Percentiles rank a stretch among this genome's conserved stretches.
phyloP scores from a whole-genome alignment of 2,113 vertebrate species.

The Camelus dromedarius region DNA sequence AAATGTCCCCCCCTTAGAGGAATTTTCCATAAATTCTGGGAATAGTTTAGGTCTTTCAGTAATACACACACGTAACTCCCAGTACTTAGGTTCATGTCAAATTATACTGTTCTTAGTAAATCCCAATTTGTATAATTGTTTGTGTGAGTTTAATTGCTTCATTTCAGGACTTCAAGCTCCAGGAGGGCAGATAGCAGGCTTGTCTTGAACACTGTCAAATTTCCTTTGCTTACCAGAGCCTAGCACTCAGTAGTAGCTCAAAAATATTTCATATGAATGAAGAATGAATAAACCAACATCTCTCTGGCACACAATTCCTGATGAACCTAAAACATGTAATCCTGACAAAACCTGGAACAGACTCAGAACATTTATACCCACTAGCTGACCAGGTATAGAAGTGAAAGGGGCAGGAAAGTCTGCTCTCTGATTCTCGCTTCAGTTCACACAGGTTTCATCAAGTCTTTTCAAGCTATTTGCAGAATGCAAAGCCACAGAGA shows the following conservation, averaged over 20 bases:
- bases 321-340: not conserved
- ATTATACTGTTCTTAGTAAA: not conserved
- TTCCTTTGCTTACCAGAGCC: not conserved
- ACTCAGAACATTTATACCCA: not conserved
- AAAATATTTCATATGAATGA: not conserved
- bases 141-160: not conserved
- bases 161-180: not conserved
- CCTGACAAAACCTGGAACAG: not conserved
- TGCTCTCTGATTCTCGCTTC: not conserved
- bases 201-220: not conserved
- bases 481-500: not conserved
- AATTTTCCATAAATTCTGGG: not conserved
- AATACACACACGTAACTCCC: not conserved
- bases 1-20: not conserved
- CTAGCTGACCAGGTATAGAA: not conserved
- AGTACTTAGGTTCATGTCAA: not conserved
- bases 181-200: not conserved
- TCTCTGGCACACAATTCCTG: not conserved
- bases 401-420: not conserved
- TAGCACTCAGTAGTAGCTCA: not conserved
- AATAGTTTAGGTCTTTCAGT: not conserved
- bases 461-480: not conserved
- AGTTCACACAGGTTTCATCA: not conserved
- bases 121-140: not conserved
- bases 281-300: not conserved